Evolutionary conservation across 2,797 vertebrate genomes (phyloP).

Genomic region (Sus cebifrons): DNA sequence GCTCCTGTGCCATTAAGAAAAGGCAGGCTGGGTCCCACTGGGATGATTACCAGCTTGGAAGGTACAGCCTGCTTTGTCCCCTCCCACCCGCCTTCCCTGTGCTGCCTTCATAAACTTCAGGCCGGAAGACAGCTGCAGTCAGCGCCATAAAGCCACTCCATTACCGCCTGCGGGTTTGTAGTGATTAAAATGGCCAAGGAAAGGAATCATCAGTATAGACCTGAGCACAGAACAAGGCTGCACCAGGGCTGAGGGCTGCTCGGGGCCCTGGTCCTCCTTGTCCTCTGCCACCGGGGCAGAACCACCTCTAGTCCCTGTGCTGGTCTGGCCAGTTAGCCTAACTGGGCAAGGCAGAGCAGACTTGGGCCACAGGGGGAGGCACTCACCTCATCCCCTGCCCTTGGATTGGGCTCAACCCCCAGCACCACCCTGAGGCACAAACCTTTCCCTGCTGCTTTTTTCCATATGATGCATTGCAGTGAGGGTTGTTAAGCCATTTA

Average conservation of each 20-base stretch:
- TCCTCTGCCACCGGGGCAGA: background rate
- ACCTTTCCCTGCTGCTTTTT: background rate
- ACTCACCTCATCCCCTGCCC: background rate
- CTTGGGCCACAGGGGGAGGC: rapidly evolving
- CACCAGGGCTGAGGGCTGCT: background rate
- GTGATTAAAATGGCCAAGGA: background rate
- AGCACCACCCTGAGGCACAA: background rate
- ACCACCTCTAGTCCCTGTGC: background rate
- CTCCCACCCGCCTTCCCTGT: background rate
- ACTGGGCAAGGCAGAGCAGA: background rate
- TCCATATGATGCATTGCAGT: background rate
- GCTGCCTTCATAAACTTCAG: background rate
- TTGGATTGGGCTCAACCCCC: background rate
- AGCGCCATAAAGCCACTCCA: background rate
- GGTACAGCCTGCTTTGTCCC: background rate
- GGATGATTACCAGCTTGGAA: background rate
- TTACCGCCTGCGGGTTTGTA: background rate
- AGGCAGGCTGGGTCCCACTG: background rate
- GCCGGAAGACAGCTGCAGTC: conserved; percentile 34
- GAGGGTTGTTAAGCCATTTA: background rate
- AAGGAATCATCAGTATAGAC: background rate
- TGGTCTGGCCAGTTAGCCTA: background rate
- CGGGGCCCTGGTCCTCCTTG: background rate
- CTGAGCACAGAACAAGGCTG: background rate
- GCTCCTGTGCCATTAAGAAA: conserved; percentile 8